Percentiles rank a stretch among this genome's conserved stretches.
Conservation (phyloP, 64 coral and sea anemone species). For the Catalaphyllia jardinei region DNA sequence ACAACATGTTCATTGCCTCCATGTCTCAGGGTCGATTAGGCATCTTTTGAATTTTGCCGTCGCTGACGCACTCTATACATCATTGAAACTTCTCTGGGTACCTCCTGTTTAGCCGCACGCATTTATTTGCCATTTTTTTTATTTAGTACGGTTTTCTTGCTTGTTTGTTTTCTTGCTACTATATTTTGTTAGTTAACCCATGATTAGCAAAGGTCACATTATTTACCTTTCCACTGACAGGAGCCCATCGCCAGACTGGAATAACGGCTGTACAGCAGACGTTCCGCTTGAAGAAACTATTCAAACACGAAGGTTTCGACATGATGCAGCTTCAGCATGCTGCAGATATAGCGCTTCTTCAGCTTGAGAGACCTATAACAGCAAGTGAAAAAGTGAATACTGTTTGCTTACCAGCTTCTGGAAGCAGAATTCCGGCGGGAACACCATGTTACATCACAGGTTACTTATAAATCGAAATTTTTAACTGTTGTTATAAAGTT, state of each 20-base stretch:
- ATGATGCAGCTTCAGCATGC: constrained; percentile 30
- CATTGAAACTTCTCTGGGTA: too few species aligned
- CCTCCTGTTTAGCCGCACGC: too few species aligned
- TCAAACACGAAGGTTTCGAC: constrained; percentile 47
- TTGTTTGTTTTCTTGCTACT: not conserved
- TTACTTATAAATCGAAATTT: not conserved
- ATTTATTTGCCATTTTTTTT: too few species aligned
- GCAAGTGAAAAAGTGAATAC: constrained; percentile 12
- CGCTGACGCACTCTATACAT: too few species aligned
- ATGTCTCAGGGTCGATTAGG: too few species aligned
- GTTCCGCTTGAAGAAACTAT: constrained; percentile 46
- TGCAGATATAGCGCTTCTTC: constrained; percentile 58
- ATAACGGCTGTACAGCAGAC: constrained; percentile 30
- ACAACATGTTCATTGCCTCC: too few species aligned
- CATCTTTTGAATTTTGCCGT: too few species aligned
- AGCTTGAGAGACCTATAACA: constrained; percentile 6
- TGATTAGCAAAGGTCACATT: not conserved
- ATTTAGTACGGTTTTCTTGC: too few species aligned
- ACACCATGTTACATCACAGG: constrained; percentile 57
- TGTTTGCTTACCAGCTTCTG: constrained; percentile 39
- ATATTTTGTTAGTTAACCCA: too few species aligned
- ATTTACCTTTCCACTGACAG: constrained; percentile 10
- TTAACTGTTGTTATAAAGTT: too few species aligned
- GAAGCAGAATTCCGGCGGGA: not conserved
- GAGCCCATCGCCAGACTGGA: constrained; percentile 61